Percentiles rank a stretch among this genome's conserved stretches.
Conservation (phyloP, 2,113 vertebrate genomes). For the Chaetops frenatus region DNA sequence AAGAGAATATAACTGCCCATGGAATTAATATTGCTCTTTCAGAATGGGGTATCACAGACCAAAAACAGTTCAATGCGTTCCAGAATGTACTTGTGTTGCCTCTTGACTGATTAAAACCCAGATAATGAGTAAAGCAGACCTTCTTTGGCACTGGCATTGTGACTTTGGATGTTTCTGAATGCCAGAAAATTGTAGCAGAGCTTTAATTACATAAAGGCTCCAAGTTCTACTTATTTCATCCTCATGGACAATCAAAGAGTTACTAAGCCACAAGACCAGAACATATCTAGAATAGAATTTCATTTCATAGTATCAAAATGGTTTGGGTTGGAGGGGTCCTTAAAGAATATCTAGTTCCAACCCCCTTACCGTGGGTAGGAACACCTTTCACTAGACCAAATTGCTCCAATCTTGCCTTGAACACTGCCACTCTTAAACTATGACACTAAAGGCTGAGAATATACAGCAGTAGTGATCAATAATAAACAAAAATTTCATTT, state of each 20-base stretch:
- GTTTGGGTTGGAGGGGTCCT: neutral
- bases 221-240: neutral
- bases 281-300: neutral
- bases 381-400: neutral
- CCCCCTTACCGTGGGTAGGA: accelerated
- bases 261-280: neutral
- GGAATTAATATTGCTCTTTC: neutral
- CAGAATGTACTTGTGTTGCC: neutral
- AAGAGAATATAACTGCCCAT: neutral
- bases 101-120: neutral
- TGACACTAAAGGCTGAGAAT: neutral
- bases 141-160: neutral
- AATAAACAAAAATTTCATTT: neutral
- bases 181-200: neutral
- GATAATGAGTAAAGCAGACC: neutral
- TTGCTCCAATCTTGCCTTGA: neutral
- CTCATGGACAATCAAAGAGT: neutral
- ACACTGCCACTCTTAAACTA: neutral
- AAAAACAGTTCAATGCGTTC: neutral
- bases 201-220: neutral
- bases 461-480: neutral
- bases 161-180: neutral
- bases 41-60: neutral
- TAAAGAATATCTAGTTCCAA: neutral
- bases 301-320: neutral